Conservation (phyloP, 2,797 vertebrate species). For the Pipistrellus kuhlii region DNA sequence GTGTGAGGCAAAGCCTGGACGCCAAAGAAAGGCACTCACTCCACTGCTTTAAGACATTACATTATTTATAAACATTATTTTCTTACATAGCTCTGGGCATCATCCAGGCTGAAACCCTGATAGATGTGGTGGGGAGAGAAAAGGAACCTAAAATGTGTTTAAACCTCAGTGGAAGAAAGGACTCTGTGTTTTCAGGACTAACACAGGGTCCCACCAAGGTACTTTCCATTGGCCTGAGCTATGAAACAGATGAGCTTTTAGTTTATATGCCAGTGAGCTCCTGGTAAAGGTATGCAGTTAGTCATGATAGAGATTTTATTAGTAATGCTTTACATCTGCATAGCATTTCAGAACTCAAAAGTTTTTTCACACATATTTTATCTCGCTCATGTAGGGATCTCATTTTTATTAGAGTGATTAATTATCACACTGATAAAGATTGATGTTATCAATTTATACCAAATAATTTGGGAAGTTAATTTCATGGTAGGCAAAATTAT, state of each 20-base stretch:
- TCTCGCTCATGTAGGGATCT: neutral
- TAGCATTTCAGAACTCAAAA: slow-evolving; percentile 18
- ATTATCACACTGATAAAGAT: neutral
- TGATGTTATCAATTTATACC: slow-evolving; percentile 17
- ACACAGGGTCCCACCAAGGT: neutral
- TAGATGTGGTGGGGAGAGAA: neutral
- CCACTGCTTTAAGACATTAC: neutral
- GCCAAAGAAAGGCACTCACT: neutral
- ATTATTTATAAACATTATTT: neutral
- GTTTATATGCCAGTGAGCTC: neutral
- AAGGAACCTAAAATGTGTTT: neutral
- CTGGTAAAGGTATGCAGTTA: neutral
- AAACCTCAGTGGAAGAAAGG: slow-evolving; percentile 26
- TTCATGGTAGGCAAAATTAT: neutral
- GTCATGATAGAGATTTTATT: slow-evolving; percentile 15
- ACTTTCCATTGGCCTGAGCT: neutral
- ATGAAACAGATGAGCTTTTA: neutral
- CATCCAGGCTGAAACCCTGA: neutral
- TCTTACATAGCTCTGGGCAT: neutral
- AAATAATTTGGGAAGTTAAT: slow-evolving; percentile 43
- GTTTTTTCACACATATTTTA: slow-evolving; percentile 14
- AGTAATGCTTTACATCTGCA: slow-evolving; percentile 6
- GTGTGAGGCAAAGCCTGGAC: neutral
- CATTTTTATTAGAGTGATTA: neutral
- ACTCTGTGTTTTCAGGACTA: neutral